Evolutionary conservation across 1,140 invertebrate species (phyloP).

Genomic region (Papilio aristodemus): DNA sequence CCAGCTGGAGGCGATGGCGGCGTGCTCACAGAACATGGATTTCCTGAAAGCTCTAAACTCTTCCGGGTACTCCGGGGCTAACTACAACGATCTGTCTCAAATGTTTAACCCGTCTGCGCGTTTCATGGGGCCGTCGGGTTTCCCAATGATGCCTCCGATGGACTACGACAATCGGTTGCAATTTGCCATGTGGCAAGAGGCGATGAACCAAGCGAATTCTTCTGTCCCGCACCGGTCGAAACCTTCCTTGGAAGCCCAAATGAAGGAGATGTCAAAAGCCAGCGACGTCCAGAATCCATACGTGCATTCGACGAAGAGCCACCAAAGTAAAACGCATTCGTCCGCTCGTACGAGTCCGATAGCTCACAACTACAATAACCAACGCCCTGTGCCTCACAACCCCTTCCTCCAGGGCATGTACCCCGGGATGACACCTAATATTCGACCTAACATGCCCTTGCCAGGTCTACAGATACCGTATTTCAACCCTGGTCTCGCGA

Average conservation of each 20-base stretch:
- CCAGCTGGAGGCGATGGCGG: conserved; percentile 81
- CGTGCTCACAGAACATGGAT: conserved; percentile 75
- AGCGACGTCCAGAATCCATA: conserved; percentile 72
- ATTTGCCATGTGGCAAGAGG: conserved; percentile 85
- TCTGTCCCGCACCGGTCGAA: conserved; percentile 66
- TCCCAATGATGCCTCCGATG: conserved; percentile 75
- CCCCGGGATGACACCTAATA: conserved; percentile 62
- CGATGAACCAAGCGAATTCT: conserved; percentile 79
- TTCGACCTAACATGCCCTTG: conserved; percentile 63
- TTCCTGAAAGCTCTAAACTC: conserved; percentile 77
- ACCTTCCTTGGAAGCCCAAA: conserved; percentile 57
- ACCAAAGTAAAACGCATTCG: conserved; percentile 65
- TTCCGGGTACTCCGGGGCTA: conserved; percentile 68
- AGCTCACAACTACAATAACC: conserved; percentile 65
- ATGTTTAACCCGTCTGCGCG: conserved; percentile 73
- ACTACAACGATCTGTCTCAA: conserved; percentile 78
- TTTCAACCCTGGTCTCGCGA: conserved; percentile 70
- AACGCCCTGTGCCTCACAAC: conserved; percentile 61
- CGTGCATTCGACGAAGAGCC: conserved; percentile 73
- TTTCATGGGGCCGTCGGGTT: conserved; percentile 70
- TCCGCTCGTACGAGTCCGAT: conserved; percentile 77
- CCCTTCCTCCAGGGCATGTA: conserved; percentile 69
- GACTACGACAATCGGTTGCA: conserved; percentile 83
- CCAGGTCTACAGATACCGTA: conserved; percentile 76
- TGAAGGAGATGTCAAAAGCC: conserved; percentile 67